A percentile compares a stretch with the other conserved stretches of the same genome.
These are phyloP conservation scores for Microplitis manilae DNA, from an alignment of 2,888 invertebrate genomes.

Conservation along the genomic window DNA sequence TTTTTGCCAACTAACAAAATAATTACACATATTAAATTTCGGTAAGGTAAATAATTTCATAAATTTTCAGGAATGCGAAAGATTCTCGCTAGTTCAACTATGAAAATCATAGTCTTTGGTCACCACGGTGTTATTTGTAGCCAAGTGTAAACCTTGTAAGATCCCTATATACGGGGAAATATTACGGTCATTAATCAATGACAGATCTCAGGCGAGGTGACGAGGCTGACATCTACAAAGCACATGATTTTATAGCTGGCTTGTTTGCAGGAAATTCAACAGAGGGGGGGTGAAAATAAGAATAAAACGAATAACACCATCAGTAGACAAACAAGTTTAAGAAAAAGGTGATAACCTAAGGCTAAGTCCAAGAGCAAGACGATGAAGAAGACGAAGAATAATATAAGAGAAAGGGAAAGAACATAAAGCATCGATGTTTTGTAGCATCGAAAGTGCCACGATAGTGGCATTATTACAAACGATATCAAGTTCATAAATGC, in stretches of 20 bases:
- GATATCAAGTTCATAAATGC: constrained; percentile 43
- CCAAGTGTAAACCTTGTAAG: constrained; percentile 33
- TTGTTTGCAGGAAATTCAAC: too few relatives aligned
- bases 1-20: not conserved
- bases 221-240: constrained; percentile 60
- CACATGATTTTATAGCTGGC: constrained; percentile 58
- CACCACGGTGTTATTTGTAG: constrained; percentile 33
- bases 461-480: constrained; percentile 36
- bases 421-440: constrained; percentile 46
- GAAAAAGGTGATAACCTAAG: constrained; percentile 38
- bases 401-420: not conserved
- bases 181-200: constrained; percentile 67
- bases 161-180: constrained; percentile 50
- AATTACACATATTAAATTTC: not conserved
- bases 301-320: constrained; percentile 30
- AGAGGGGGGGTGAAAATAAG: too few relatives aligned
- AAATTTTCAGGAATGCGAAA: constrained; percentile 44
- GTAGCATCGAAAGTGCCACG: constrained; percentile 42
- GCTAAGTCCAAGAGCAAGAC: constrained; percentile 30
- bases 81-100: constrained; percentile 51
- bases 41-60: constrained; percentile 10
- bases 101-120: constrained; percentile 35
- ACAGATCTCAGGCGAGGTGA: constrained; percentile 60
- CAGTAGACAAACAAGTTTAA: not conserved
- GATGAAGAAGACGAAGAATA: constrained; percentile 1